Evolutionary conservation across 92 coral and sea anemone species (phyloP).

Genomic region (Zoanthus sociatus): DNA sequence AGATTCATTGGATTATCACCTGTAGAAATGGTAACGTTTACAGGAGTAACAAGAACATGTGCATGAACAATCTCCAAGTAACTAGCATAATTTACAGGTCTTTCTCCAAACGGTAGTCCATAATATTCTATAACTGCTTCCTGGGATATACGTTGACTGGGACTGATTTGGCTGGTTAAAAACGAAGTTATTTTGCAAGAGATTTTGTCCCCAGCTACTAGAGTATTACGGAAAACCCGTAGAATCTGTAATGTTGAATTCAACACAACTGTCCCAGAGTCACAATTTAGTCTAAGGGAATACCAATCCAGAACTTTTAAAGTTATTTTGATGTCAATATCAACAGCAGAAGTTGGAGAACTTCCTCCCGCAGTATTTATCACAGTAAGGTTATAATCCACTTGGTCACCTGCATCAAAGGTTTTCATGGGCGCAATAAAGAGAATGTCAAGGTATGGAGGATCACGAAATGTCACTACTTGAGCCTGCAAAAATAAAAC

Average conservation of each 20-base stretch:
- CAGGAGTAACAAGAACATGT: constrained; percentile 50
- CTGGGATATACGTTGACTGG: constrained; percentile 67
- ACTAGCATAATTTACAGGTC: constrained; percentile 65
- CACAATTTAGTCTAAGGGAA: constrained; percentile 44
- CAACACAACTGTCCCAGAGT: constrained; percentile 50
- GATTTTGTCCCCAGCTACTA: constrained; percentile 42
- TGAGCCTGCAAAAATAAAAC: constrained; percentile 63
- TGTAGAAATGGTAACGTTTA: constrained; percentile 63
- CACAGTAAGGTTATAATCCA: constrained; percentile 68
- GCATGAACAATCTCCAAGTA: constrained; percentile 55
- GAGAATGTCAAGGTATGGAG: constrained; percentile 65
- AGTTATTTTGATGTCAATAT: constrained; percentile 57
- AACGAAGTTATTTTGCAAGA: constrained; percentile 66
- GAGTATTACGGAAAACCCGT: constrained; percentile 22
- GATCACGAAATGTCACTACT: constrained; percentile 82
- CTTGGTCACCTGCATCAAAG: constrained; percentile 88
- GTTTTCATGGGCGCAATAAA: constrained; percentile 57
- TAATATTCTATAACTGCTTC: constrained; percentile 62
- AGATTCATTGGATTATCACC: constrained; percentile 64
- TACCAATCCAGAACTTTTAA: constrained; percentile 57
- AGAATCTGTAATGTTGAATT: constrained; percentile 34
- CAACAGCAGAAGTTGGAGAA: constrained; percentile 65
- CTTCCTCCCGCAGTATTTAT: constrained; percentile 60
- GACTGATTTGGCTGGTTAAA: constrained; percentile 58
- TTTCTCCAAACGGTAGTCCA: constrained; percentile 27